These are phyloP conservation scores for Pharmacophagus antenor DNA, from an alignment of 2,888 invertebrate genomes.

Conservation along the genomic window DNA sequence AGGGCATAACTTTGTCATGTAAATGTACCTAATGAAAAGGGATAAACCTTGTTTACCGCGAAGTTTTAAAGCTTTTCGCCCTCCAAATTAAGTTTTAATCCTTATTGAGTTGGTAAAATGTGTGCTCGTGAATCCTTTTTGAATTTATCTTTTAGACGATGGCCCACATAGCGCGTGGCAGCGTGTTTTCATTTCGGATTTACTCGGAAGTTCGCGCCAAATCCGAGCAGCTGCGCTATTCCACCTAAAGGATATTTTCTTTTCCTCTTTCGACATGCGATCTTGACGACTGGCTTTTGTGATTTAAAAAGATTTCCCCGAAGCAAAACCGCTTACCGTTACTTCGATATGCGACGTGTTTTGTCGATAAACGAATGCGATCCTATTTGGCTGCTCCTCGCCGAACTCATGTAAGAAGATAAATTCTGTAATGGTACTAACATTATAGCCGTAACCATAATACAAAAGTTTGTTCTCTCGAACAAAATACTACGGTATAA, in stretches of 20 bases:
- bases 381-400: constrained; percentile 32
- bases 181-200: constrained; percentile 78
- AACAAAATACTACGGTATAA: no score
- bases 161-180: constrained; percentile 62
- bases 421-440: constrained; percentile 1
- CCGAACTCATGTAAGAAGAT: constrained; percentile 9
- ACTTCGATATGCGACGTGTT: constrained; percentile 46
- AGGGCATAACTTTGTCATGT: constrained; percentile 48
- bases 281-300: constrained; percentile 77
- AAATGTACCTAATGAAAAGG: constrained; percentile 64
- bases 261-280: constrained; percentile 71
- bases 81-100: constrained; percentile 71
- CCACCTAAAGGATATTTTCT: constrained; percentile 69
- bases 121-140: constrained; percentile 64
- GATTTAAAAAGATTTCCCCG: constrained; percentile 77
- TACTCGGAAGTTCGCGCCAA: constrained; percentile 69
- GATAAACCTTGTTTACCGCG: constrained; percentile 60
- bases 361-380: constrained; percentile 52
- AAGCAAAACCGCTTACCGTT: constrained; percentile 69
- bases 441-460: neutral
- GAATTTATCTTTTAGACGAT: constrained; percentile 66
- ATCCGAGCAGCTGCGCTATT: constrained; percentile 72
- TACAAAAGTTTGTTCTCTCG: neutral
- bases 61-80: constrained; percentile 61
- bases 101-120: constrained; percentile 72